Conservation (phyloP, 1,140 invertebrate species). For the Trichonephila clavipes region DNA sequence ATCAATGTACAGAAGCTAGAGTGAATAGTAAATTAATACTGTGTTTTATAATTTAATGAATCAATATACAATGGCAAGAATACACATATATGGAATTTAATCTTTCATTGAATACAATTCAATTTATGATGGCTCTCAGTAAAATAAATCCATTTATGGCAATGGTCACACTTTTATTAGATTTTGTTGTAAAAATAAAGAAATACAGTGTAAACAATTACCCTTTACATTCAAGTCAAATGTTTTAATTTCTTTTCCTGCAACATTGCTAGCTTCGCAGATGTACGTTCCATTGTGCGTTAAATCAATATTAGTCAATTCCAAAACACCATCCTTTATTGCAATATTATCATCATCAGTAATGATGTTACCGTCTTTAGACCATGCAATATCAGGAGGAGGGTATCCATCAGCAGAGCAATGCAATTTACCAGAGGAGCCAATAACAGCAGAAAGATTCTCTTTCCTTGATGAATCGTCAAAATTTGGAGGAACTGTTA, state of each 20-base stretch:
- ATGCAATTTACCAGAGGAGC: constrained; percentile 80
- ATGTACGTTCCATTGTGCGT: constrained; percentile 70
- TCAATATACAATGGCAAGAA: too few species aligned
- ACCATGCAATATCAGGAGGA: constrained; percentile 82
- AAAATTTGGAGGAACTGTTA: constrained; percentile 78
- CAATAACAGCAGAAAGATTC: constrained; percentile 80
- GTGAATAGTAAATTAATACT: too few species aligned
- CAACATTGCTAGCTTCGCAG: constrained; percentile 76
- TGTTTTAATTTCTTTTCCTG: constrained; percentile 61
- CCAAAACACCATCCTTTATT: constrained; percentile 22
- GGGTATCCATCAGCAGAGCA: constrained; percentile 82
- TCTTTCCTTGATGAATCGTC: constrained; percentile 73
- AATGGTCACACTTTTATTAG: too few species aligned
- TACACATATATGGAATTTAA: too few species aligned
- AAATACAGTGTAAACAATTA: constrained; percentile 6
- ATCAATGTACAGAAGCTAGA: too few species aligned
- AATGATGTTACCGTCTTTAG: constrained; percentile 60
- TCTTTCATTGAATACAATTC: too few species aligned
- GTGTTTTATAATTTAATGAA: too few species aligned
- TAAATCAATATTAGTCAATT: constrained; percentile 46
- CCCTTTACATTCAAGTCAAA: constrained; percentile 56
- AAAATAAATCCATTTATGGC: too few species aligned
- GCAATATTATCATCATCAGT: not conserved
- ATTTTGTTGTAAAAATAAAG: not conserved
- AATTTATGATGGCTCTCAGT: too few species aligned